Conservation (phyloP, 2,888 invertebrate genomes). For the Cryptocheilus praepositus region DNA sequence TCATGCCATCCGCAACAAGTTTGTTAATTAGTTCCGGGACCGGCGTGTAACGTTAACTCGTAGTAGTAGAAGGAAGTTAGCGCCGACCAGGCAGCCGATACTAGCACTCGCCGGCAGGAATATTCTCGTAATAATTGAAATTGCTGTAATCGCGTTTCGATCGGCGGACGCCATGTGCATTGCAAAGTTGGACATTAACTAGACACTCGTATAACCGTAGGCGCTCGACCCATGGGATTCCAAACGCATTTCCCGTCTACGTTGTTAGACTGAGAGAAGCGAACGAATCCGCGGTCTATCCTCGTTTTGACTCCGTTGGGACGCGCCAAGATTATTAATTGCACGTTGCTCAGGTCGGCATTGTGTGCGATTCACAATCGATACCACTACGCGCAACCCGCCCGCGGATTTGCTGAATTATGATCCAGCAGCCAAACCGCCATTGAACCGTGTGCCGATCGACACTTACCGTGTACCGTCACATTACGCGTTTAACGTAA, state of each 20-base stretch:
- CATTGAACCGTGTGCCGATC: not conserved
- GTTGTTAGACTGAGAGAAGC: no score
- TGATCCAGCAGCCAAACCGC: conserved; percentile 3
- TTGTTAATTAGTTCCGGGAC: no score
- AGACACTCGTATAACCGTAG: no score
- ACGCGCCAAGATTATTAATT: conserved; percentile 36
- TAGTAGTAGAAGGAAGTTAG: no score
- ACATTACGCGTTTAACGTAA: not conserved
- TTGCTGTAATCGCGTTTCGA: no score
- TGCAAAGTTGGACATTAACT: not conserved
- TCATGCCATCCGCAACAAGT: not conserved
- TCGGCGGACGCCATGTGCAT: no score
- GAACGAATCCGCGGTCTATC: not conserved
- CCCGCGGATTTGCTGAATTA: conserved; percentile 12
- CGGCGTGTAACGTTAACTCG: no score
- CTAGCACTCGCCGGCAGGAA: no score
- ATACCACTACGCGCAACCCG: not conserved
- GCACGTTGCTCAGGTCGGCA: conserved; percentile 16
- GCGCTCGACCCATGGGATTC: no score
- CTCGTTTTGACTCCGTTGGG: conserved; percentile 17
- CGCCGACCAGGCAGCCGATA: no score
- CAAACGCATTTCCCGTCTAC: not conserved
- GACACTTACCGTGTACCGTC: not conserved
- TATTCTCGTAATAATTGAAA: no score
- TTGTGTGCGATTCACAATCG: conserved; percentile 13